A percentile compares a stretch with the other conserved stretches of the same genome.
phyloP scores from a whole-genome alignment of 2,797 vertebrate species.

The Macroramphosus scolopax region DNA sequence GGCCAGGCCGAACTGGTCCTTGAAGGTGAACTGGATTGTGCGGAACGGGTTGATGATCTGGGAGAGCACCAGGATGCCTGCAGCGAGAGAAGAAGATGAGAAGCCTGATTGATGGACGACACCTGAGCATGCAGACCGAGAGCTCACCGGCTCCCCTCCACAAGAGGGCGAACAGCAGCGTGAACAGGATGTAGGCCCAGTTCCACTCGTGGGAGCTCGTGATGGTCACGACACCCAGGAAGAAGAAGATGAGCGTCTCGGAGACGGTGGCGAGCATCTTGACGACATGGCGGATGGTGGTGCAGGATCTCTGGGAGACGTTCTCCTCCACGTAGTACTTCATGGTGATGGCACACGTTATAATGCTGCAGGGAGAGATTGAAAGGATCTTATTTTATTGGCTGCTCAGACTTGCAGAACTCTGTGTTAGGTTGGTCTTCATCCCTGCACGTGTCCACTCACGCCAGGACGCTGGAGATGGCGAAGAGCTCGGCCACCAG shows the following conservation, averaged over 20 bases:
- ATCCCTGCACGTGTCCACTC: constrained; percentile 67
- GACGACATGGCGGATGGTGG: constrained; percentile 92
- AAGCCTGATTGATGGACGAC: not conserved
- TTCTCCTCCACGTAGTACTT: constrained; percentile 96
- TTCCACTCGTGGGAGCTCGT: constrained; percentile 94
- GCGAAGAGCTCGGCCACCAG: constrained; percentile 90
- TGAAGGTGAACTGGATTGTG: constrained; percentile 87
- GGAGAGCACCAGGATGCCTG: constrained; percentile 90
- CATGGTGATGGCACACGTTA: constrained; percentile 91
- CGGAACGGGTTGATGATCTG: constrained; percentile 92
- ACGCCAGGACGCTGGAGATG: constrained; percentile 93
- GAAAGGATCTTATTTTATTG: no score
- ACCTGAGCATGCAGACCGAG: no score
- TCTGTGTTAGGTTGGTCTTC: no score
- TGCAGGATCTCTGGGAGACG: constrained; percentile 91
- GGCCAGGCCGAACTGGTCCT: constrained; percentile 93
- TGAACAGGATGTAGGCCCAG: constrained; percentile 92
- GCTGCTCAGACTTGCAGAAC: no score
- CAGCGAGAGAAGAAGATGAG: constrained; percentile 6
- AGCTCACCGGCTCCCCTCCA: constrained; percentile 87
- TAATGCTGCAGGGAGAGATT: constrained; percentile 78
- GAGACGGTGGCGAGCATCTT: constrained; percentile 93
- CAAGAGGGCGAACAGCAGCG: constrained; percentile 87
- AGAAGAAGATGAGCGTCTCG: constrained; percentile 95
- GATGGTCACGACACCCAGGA: constrained; percentile 92